Evolutionary conservation across 2,888 invertebrate genomes (phyloP), one percentile per base, ranked within the genome.

Genomic region (Lasiommata megera): DNA sequence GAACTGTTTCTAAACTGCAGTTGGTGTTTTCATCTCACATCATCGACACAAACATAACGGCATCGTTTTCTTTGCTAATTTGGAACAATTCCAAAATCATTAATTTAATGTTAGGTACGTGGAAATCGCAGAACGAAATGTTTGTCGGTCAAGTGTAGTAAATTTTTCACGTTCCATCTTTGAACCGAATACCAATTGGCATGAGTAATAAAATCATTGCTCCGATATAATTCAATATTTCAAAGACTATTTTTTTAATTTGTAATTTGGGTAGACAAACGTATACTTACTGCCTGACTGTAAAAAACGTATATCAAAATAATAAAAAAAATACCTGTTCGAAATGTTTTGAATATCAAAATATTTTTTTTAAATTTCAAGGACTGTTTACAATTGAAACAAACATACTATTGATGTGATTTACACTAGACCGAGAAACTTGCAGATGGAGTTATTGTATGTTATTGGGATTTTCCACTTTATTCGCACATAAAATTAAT

Each of bases 71-170:
- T 47, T 52, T 41, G 54, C 18, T 52, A 23, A 47, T 58, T 62
- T 65, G 64, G 62, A 65, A 53, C 60, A 57, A 50, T 37, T 44
- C 60, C 64, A 65, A 64, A 62, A 53, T 43, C 44, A 58, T 62
- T 57, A 62, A 62, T 62, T 63, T 61, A 40, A 58, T 44, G 56
- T 53, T n/a, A 48, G 31, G 47, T 47, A 53, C 43, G 53, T 52
- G 23, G 47, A 61, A 60, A 58, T 58, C 37, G 38, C 41, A 46
- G 50, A 36, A 56, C 16, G 47, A 59, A 55, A 54, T 56, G 43
- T 51, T 61, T 54, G 23, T 59, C 54, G 54, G 50, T 53, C 46
- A 50, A 44, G 38, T 37, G 17, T 44, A 50, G 40, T 37, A 16
- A 12, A 23, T 37, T 54, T 37, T 37, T 38, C 28, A 14, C 46